Base-by-base conservation (phyloP, 2,888 invertebrate genomes). In the Melinaea menophilus region DNA sequence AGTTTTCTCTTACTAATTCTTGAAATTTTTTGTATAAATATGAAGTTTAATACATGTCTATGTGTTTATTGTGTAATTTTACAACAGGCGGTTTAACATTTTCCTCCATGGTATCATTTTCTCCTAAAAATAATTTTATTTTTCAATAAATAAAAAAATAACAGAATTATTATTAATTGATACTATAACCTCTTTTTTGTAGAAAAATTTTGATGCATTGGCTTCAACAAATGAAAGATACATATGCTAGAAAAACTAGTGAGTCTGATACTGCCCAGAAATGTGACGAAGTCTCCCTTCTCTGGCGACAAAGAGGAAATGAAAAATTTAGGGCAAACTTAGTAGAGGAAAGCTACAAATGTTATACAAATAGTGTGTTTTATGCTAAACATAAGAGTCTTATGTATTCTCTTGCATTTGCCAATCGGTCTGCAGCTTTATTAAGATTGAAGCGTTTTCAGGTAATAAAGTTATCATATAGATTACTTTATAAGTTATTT, bases 401-500 rank as follows among this genome's bases (percentile, higher is more conserved):
- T 11, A 92, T 93, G 80, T 92, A 93, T 71, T 85, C 93, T 0
- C 76, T 94, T 57, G 94, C 94, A 0, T 81, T 94, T 60, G 94
- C 94, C 0, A 95, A 95, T 73, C 89, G 95, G 77, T 95, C 95
- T 11, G 95, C 94, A 22, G 92, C 93, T 7, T 85, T 94, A 55
- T 88, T 93, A 73, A 90, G 92, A 70, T 76, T 94, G 77, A 88
- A 91, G 63, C 88, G 89, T 73, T 94, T 89, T 80, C 76, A 93
- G 87, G 94, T 94, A 80, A 3, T 41, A 41, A 41, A 41, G 9
- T 41, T 41, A 37, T 5, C 37, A 4, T 37, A 37, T 37, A 7
- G 37, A 41, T 9, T 41, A 9, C 2, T 41, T 41, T 41, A 5
- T 5, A 41, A 41, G 9, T 41, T 9, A 5, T 41, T 41, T 9